Evolutionary conservation across 2,797 vertebrate species (phyloP).

Genomic region (Varecia variegata): DNA sequence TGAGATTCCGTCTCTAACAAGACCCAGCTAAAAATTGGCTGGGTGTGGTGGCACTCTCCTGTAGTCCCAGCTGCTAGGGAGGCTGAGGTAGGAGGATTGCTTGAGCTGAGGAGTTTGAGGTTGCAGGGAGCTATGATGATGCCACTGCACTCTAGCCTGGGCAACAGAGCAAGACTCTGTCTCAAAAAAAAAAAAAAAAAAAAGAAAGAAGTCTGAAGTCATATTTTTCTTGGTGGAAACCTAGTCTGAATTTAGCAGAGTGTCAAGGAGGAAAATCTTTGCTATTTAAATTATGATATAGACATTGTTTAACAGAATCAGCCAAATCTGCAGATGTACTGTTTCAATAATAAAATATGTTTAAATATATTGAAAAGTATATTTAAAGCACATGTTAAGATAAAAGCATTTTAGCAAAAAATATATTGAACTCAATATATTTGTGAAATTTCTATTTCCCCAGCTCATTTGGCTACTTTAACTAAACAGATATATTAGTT

Average conservation of each 20-base stretch:
- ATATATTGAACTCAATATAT: background rate
- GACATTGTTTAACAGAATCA: background rate
- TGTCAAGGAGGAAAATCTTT: background rate
- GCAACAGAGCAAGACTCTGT: no score
- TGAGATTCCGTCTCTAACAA: no score
- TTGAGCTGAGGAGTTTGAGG: no score
- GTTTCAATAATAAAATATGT: background rate
- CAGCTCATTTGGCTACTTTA: background rate
- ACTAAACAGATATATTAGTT: background rate
- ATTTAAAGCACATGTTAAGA: background rate
- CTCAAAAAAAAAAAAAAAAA: no score
- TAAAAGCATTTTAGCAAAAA: background rate
- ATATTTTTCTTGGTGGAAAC: background rate
- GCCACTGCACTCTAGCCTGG: no score
- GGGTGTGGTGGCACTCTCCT: no score
- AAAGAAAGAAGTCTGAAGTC: background rate
- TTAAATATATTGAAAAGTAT: background rate
- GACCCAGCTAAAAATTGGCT: no score
- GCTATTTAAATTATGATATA: background rate
- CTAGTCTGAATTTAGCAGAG: background rate
- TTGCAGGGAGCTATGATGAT: no score
- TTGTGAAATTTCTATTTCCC: background rate
- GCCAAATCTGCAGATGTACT: background rate
- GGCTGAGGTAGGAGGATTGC: no score
- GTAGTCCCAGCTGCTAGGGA: no score